phyloP scores from a whole-genome alignment of 1,140 invertebrate genomes.

The Bombus waltoni region DNA sequence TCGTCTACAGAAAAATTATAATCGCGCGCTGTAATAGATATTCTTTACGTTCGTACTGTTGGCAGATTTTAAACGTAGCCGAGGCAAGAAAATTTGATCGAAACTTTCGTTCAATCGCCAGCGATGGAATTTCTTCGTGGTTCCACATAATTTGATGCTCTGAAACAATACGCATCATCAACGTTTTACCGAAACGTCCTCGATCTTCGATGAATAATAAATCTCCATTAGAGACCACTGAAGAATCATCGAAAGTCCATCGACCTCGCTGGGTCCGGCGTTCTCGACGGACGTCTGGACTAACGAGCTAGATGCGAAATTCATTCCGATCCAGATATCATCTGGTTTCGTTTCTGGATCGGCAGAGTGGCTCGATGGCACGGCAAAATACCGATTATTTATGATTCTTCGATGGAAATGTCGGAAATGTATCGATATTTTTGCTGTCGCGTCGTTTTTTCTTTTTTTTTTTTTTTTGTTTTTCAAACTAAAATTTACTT shows the following conservation, averaged over 20 bases:
- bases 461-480: too few relatives aligned
- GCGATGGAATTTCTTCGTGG: not conserved
- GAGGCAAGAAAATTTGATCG: not conserved
- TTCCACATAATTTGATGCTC: not conserved
- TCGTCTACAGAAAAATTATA: not conserved
- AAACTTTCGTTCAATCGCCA: not conserved
- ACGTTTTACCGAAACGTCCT: constrained; percentile 15
- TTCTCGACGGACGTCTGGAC: constrained; percentile 17
- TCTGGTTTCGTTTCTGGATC: constrained; percentile 25
- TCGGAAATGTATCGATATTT: not conserved
- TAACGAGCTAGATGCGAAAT: constrained; percentile 58
- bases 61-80: not conserved
- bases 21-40: not conserved
- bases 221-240: constrained; percentile 49
- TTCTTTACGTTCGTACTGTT: not conserved
- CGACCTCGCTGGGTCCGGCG: constrained; percentile 2
- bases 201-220: constrained; percentile 55
- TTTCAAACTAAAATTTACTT: not conserved
- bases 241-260: constrained; percentile 30
- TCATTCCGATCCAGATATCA: constrained; percentile 57
- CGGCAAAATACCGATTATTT: constrained; percentile 14
- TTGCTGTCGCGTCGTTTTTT: not conserved
- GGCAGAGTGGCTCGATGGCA: not conserved
- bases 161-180: constrained; percentile 4
- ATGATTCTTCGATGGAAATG: not conserved